Percentiles rank a stretch among this genome's conserved stretches.
These are phyloP conservation scores for Etheostoma spectabile DNA, from an alignment of 2,113 vertebrate species.

Conservation along the genomic window DNA sequence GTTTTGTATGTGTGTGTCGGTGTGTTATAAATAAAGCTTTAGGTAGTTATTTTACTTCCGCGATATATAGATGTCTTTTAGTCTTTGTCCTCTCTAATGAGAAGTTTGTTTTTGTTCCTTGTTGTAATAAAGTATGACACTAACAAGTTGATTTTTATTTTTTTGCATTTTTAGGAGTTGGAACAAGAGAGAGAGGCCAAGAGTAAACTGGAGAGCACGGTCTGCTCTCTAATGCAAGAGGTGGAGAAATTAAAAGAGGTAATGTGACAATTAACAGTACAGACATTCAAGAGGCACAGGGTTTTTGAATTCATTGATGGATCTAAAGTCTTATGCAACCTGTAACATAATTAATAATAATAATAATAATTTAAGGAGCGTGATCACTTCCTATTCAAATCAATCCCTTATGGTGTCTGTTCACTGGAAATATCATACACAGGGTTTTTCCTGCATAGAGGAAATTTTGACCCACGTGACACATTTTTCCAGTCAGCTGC, in stretches of 20 bases:
- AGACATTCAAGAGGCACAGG: constrained; percentile 10
- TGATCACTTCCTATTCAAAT: neutral
- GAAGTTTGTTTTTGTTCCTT: neutral
- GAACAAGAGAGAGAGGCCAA: constrained; percentile 73
- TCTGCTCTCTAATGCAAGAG: constrained; percentile 76
- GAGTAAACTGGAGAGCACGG: constrained; percentile 75
- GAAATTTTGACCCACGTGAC: too few relatives aligned
- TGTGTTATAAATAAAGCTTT: too few relatives aligned
- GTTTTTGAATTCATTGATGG: constrained; percentile 23
- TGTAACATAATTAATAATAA: constrained; percentile 38
- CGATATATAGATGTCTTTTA: neutral
- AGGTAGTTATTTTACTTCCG: neutral
- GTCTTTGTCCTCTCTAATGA: neutral
- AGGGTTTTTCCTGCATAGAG: too few relatives aligned
- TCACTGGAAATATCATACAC: too few relatives aligned
- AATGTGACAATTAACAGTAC: constrained; percentile 27
- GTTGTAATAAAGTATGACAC: neutral
- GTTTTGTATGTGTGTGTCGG: too few relatives aligned
- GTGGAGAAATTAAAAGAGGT: constrained; percentile 82
- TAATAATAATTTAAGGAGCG: neutral
- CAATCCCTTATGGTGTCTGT: too few relatives aligned
- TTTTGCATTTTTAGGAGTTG: constrained; percentile 75
- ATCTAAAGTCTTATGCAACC: constrained; percentile 1
- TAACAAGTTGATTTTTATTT: constrained; percentile 22
- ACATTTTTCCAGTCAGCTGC: too few relatives aligned